Conservation (phyloP, 2,797 vertebrate genomes). For the Peromyscus attwateri region DNA sequence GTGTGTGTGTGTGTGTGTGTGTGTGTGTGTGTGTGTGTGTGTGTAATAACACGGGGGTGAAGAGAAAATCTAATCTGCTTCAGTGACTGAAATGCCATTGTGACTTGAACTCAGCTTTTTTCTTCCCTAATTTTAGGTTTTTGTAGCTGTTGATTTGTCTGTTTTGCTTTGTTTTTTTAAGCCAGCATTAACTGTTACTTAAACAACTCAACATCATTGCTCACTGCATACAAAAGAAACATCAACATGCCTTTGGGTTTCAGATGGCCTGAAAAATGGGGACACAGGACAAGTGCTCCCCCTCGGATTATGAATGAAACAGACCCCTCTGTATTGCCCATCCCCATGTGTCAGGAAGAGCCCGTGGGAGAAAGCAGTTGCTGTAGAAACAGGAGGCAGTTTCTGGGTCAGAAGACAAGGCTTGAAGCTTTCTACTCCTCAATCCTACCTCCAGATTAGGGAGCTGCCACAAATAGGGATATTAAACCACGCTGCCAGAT, state of each 20-base stretch:
- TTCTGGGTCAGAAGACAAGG: constrained; percentile 72
- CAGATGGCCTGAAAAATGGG: neutral
- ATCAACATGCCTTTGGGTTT: neutral
- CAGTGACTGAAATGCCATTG: neutral
- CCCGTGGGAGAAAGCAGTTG: neutral
- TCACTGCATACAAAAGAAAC: neutral
- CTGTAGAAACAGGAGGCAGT: constrained; percentile 50
- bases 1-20: too few species aligned
- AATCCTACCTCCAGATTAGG: constrained; percentile 49
- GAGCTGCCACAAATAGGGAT: constrained; percentile 64
- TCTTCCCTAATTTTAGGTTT: neutral
- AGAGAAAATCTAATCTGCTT: neutral
- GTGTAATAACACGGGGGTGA: neutral
- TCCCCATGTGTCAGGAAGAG: neutral
- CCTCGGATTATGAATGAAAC: neutral
- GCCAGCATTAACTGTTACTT: neutral
- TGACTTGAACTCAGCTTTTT: neutral
- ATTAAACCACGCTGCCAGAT: constrained; percentile 5
- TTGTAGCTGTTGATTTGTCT: neutral
- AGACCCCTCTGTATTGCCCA: neutral
- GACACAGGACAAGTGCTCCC: neutral
- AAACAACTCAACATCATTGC: neutral
- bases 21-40: neutral
- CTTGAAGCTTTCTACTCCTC: constrained; percentile 14
- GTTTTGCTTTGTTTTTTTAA: neutral